Evolutionary conservation across 53 echinoderm and acorn worm species (phyloP), one percentile per base, ranked within the genome.

Genomic region (Luidia sarsii): DNA sequence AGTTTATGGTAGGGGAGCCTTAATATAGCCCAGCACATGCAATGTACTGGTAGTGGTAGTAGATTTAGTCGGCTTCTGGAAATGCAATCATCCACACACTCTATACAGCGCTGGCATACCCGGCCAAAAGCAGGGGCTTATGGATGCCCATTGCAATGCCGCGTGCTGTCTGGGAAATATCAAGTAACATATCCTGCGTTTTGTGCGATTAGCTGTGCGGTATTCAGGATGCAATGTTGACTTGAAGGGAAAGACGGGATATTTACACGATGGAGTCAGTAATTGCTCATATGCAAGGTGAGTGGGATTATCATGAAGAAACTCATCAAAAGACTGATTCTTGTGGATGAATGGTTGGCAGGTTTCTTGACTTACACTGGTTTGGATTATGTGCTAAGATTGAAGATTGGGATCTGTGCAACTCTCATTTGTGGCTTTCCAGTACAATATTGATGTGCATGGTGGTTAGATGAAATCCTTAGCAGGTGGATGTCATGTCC

Each of bases 31-130:
- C 53, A 38, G 50, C 37, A 65, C 21, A 65, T 9, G 72, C 19
- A 50, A 36, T 54, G n/a, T 22, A 45, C 41, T 67, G 24, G 33
- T 6, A 25, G 23, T 33, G 50, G n/a, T n/a, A n/a, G n/a, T 50
- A 72, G 39, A 72, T 72, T 72, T 54, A 72, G 72, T 72, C 36
- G 37, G 72, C 54, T 36, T 52, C 39, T 72, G 72, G 72, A 72
- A 72, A 72, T 55, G 72, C 72, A 72, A 72, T 72, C 72, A 56
- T 34, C 72, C 11, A 21, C 56, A 55, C 43, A 55, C 72, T 22
- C 18, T 56, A 38, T 55, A 38, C 53, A 53, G 71, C 54, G 48
- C 48, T 33, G 51, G 48, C 22, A 33, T 38, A 21, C 56, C 54
- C 39, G 33, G 24, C 39, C 13, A 72, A 41, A 72, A 72, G 53